Base-by-base conservation (phyloP, 2,113 vertebrate genomes). In the Zosterops borbonicus region DNA sequence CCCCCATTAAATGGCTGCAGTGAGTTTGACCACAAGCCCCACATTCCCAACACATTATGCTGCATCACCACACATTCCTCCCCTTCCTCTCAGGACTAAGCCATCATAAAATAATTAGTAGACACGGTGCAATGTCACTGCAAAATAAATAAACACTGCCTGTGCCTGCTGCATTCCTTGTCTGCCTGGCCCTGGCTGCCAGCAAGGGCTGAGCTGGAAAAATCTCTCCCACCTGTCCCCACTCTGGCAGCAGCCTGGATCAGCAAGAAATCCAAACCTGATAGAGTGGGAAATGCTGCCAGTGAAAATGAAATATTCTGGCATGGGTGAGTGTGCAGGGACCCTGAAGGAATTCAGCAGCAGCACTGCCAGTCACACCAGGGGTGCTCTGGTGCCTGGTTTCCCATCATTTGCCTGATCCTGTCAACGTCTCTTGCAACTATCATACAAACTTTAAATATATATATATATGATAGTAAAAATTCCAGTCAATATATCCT, bases 401-500 rank as follows among this genome's bases (percentile, higher is more conserved):
- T 94, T 79, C 65, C 64, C 86, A 42, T 41, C 37, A 0, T 89
- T 84, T 85, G 62, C 88, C 94, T 69, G 83, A 74, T 93, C 37
- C 70, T 82, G 76, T 94, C 92, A 94, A 84, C 11, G 44, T 87
- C 93, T 95, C 44, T 41, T 71, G 39, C 59, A 64, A 68, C 92
- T 95, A 86, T 75, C 90, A 87, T 8, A 28, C 37, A 88, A 92
- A 83, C 52, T 95, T 87, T 12, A 71, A 88, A 83, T 31, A 60
- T 18, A 65, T 8, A 58, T 9, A 95, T 3, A 21, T 4, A 22
- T 7, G 33, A 86, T 41, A 74, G 86, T 44, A 94, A 91, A 55
- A 63, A 47, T 81, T 92, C 24, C 59, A 95, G 67, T 89, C 70
- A 86, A 94, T 92, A 78, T 94, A 93, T 91, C 93, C 82, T 97